These are phyloP conservation scores for Sesia apiformis DNA, from an alignment of 2,888 invertebrate genomes.

Conservation along the genomic window DNA sequence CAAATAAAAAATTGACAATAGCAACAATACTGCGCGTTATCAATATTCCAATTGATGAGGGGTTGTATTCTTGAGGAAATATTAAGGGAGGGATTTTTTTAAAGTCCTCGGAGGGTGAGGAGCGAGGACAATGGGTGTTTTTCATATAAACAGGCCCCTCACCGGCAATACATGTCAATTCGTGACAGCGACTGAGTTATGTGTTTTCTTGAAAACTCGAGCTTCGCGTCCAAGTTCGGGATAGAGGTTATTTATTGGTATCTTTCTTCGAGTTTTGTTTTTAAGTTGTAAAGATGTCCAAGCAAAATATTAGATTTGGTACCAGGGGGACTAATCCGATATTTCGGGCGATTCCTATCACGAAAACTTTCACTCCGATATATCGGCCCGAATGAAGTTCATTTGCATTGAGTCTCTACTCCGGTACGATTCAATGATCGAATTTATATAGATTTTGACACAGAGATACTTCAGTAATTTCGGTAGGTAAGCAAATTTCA, in stretches of 20 bases:
- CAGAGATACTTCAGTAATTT: no score
- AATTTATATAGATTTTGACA: no score
- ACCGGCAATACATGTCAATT: constrained; percentile 14
- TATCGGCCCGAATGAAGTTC: no score
- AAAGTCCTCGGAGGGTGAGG: constrained; percentile 29
- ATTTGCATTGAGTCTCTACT: no score
- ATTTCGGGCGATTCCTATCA: no score
- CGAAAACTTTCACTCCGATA: no score
- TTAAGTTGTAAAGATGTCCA: not conserved
- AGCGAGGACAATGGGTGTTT: constrained; percentile 33
- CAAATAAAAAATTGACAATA: not conserved
- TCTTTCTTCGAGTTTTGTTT: not conserved
- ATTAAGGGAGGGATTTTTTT: constrained; percentile 20
- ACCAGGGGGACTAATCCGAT: no score
- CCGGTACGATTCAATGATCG: no score
- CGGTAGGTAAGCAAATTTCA: no score
- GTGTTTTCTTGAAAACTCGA: constrained; percentile 20
- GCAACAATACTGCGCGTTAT: constrained; percentile 14
- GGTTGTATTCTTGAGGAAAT: constrained; percentile 23
- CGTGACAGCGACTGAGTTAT: constrained; percentile 26
- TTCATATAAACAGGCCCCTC: constrained; percentile 25
- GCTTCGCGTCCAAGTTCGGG: not conserved
- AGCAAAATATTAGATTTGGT: no score
- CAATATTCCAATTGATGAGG: constrained; percentile 29
- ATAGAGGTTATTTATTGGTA: not conserved